These are phyloP conservation scores for Bos javanicus DNA, from an alignment of 2,113 vertebrate species.

Conservation along the genomic window DNA sequence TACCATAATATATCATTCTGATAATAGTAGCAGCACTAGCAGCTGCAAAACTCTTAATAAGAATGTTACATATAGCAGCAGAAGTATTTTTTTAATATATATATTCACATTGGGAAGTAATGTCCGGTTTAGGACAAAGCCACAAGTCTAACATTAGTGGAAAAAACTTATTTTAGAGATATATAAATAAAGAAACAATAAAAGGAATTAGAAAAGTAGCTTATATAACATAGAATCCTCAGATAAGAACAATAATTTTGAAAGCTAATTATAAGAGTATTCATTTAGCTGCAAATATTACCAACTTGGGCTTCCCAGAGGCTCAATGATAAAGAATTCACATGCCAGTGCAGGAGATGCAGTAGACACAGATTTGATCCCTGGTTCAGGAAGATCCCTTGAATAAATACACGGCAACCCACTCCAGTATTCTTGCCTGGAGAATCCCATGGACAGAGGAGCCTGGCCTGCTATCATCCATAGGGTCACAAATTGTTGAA, in stretches of 20 bases:
- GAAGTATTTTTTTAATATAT: too few species aligned
- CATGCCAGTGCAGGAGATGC: background rate
- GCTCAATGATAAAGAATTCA: background rate
- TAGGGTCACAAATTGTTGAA: background rate
- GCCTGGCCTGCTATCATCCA: background rate
- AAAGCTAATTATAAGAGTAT: background rate
- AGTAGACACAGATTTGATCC: background rate
- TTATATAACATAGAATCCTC: background rate
- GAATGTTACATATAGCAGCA: background rate
- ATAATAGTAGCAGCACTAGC: background rate
- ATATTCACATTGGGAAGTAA: background rate
- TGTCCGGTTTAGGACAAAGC: background rate
- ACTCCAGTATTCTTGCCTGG: background rate
- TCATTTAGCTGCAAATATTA: conserved; percentile 13
- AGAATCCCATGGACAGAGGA: background rate
- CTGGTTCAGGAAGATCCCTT: background rate
- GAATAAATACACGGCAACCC: background rate
- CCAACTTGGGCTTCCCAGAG: background rate
- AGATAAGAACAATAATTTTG: background rate
- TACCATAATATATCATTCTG: background rate
- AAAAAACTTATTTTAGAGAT: background rate
- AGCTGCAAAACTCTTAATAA: background rate
- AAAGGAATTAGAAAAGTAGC: background rate
- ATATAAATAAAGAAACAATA: background rate
- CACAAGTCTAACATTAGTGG: background rate